phyloP scores from a whole-genome alignment of 2,113 vertebrate species.

The Nothobranchius furzeri region DNA sequence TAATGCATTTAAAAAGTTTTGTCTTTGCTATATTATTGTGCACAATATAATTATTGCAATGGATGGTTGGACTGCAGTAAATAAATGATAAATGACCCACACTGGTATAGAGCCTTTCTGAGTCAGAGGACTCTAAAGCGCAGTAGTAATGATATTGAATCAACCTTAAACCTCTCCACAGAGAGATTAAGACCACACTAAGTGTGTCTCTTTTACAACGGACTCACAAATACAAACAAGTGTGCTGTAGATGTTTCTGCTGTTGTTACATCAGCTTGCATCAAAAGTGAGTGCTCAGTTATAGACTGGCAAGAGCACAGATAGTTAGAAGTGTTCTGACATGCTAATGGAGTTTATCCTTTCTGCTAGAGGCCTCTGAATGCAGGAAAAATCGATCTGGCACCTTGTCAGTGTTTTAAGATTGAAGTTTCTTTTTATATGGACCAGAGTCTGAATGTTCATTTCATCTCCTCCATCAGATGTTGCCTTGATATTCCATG shows the following conservation, averaged over 20 bases:
- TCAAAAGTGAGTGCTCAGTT: conserved; percentile 43
- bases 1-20: too few species aligned
- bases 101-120: background rate
- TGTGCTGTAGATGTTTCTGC: conserved; percentile 16
- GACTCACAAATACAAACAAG: conserved; percentile 19
- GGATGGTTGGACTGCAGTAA: too few species aligned
- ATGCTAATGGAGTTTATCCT: conserved; percentile 61
- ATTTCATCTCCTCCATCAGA: conserved; percentile 28
- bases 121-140: too few species aligned
- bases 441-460: conserved; percentile 24
- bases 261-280: conserved; percentile 24
- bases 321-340: conserved; percentile 58
- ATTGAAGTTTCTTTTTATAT: conserved; percentile 36
- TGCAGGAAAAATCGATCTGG: conserved; percentile 61
- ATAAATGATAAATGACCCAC: too few species aligned
- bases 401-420: conserved; percentile 54
- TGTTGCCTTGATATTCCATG: conserved; percentile 30
- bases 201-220: conserved; percentile 10
- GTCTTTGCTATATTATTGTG: too few species aligned
- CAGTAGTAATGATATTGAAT: conserved; percentile 4
- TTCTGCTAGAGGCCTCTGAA: conserved; percentile 41
- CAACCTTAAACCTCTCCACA: background rate
- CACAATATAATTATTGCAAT: too few species aligned
- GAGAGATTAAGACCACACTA: background rate
- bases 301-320: conserved; percentile 38